phyloP scores from a whole-genome alignment of 1,140 invertebrate species.

The Macrotrachela quadricornifera region DNA sequence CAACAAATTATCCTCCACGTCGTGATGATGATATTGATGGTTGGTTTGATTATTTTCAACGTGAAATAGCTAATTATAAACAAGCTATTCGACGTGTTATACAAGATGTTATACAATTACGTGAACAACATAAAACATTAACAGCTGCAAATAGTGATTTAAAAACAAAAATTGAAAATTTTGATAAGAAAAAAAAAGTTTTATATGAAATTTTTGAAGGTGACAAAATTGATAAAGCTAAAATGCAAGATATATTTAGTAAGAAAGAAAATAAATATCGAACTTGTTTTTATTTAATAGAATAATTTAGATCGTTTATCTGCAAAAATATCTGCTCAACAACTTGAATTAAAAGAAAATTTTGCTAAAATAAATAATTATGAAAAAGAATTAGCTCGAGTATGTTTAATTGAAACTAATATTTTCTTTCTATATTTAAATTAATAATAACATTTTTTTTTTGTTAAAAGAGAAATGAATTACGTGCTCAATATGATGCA shows the following conservation, averaged over 20 bases:
- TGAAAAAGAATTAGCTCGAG: neutral
- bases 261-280: neutral
- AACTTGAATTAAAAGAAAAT: conserved; percentile 4
- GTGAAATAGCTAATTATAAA: neutral
- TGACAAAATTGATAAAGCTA: conserved; percentile 3
- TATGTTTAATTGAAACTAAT: neutral
- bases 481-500: neutral
- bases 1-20: neutral
- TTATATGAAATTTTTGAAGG: conserved; percentile 1
- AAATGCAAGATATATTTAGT: conserved; percentile 3
- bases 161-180: neutral
- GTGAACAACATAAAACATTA: conserved; percentile 2
- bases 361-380: conserved; percentile 2
- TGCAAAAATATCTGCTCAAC: neutral
- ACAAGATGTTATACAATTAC: neutral
- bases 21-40: conserved; percentile 1
- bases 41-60: conserved; percentile 1
- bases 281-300: neutral
- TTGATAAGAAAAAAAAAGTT: conserved; percentile 4
- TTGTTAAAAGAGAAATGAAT: neutral
- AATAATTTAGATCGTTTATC: neutral
- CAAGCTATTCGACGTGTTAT: neutral
- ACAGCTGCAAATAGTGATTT: neutral
- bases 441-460: neutral
- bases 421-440: too few species aligned